These are phyloP conservation scores for Netelia melanura DNA, from an alignment of 2,888 invertebrate genomes.

Conservation along the genomic window DNA sequence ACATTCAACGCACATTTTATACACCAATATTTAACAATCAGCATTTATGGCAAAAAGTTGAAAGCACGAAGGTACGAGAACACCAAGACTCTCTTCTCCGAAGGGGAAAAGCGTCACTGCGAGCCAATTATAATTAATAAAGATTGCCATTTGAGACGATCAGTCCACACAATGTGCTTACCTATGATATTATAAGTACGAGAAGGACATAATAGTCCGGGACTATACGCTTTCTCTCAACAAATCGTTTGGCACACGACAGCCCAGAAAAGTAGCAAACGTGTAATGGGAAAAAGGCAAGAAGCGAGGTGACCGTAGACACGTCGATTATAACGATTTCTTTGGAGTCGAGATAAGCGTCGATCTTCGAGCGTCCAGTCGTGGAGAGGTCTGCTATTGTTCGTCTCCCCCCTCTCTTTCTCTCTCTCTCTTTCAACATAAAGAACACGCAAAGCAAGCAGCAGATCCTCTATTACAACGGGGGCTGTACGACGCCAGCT, in stretches of 20 bases:
- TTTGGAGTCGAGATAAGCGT: conserved; percentile 65
- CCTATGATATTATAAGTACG: neutral
- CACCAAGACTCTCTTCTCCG: conserved; percentile 27
- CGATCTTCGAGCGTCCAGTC: conserved; percentile 41
- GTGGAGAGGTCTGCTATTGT: conserved; percentile 53
- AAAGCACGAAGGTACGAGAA: conserved; percentile 25
- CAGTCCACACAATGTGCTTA: conserved; percentile 17
- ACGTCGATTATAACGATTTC: conserved; percentile 69
- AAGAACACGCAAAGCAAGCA: conserved; percentile 59
- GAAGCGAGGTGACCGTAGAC: conserved; percentile 57
- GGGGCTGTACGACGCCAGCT: conserved; percentile 49
- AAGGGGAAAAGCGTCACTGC: conserved; percentile 18
- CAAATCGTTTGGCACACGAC: neutral
- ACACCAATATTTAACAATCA: conserved; percentile 79
- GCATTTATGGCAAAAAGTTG: conserved; percentile 83
- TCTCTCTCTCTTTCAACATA: neutral
- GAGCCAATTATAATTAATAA: conserved; percentile 50
- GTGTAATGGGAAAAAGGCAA: conserved; percentile 17
- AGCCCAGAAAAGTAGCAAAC: neutral
- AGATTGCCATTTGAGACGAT: conserved; percentile 22
- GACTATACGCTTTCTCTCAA: neutral
- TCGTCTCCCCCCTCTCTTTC: conserved; percentile 5
- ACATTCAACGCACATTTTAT: conserved; percentile 64
- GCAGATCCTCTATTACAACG: conserved; percentile 60
- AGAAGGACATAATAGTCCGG: neutral